These are phyloP conservation scores for Mythimna loreyi DNA, from an alignment of 2,888 invertebrate species.

Conservation along the genomic window DNA sequence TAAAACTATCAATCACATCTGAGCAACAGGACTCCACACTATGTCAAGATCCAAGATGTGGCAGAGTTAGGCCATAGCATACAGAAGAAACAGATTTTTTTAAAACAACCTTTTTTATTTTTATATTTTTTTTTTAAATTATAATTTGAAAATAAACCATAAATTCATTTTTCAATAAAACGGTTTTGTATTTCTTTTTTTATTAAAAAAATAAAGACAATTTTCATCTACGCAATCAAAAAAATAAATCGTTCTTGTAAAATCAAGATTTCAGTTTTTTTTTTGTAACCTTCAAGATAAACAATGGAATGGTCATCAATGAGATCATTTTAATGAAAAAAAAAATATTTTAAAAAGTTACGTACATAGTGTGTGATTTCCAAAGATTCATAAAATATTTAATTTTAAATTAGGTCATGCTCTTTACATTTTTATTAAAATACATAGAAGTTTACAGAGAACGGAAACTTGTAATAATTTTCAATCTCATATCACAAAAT, in stretches of 20 bases:
- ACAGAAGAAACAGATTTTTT: neutral
- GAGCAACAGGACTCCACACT: slow-evolving; percentile 62
- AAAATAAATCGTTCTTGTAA: slow-evolving; percentile 16
- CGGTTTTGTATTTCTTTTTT: slow-evolving; percentile 13
- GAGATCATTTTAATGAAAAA: slow-evolving; percentile 63
- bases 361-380: slow-evolving; percentile 59
- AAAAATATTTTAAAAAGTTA: slow-evolving; percentile 46
- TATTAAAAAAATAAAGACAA: slow-evolving; percentile 28
- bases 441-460: slow-evolving; percentile 39
- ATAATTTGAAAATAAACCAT: neutral
- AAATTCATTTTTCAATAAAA: neutral
- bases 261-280: slow-evolving; percentile 24
- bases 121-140: neutral
- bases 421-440: slow-evolving; percentile 46
- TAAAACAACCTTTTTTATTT: neutral
- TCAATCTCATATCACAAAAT: slow-evolving; percentile 39
- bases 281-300: slow-evolving; percentile 24
- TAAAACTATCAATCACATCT: slow-evolving; percentile 74
- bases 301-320: slow-evolving; percentile 59
- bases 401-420: slow-evolving; percentile 57
- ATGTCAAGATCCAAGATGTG: slow-evolving; percentile 40
- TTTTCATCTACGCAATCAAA: slow-evolving; percentile 3
- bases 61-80: slow-evolving; percentile 44
- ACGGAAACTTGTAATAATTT: slow-evolving; percentile 48
- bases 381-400: slow-evolving; percentile 28